These are phyloP conservation scores for Neopipo cinnamomea DNA, from an alignment of 2,113 vertebrate genomes.

Conservation along the genomic window DNA sequence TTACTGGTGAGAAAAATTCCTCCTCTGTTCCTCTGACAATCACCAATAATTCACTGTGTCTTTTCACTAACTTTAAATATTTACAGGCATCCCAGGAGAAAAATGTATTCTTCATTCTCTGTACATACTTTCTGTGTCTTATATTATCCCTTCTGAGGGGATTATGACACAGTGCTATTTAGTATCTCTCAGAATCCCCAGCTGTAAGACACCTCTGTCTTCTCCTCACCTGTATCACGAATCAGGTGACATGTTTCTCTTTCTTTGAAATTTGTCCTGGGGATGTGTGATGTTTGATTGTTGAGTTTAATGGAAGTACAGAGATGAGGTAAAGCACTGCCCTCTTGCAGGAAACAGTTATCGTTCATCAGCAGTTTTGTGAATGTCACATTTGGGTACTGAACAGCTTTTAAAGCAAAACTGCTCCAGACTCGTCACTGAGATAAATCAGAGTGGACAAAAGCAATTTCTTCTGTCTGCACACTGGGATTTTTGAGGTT, in stretches of 20 bases:
- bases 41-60: not conserved
- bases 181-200: not conserved
- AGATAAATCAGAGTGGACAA: not conserved
- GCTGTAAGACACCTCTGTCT: not conserved
- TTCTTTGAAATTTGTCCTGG: not conserved
- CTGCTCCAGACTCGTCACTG: not conserved
- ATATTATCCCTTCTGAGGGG: not conserved
- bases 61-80: not conserved
- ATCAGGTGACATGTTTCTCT: not conserved
- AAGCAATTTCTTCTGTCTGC: not conserved
- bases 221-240: not conserved
- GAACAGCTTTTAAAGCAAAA: not conserved
- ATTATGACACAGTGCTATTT: not conserved
- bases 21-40: not conserved
- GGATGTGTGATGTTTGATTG: not conserved
- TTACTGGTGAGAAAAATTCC: slow-evolving; percentile 23
- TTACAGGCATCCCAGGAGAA: not conserved
- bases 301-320: not conserved
- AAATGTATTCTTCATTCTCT: not conserved
- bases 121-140: not conserved
- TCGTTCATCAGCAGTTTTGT: not conserved
- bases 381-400: not conserved
- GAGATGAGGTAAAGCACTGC: not conserved
- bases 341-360: not conserved
- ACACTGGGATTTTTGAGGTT: not conserved